Evolutionary conservation across 2,888 invertebrate species (phyloP), one percentile per base, ranked within the genome.

Genomic region (Lasioglossum marginatum): DNA sequence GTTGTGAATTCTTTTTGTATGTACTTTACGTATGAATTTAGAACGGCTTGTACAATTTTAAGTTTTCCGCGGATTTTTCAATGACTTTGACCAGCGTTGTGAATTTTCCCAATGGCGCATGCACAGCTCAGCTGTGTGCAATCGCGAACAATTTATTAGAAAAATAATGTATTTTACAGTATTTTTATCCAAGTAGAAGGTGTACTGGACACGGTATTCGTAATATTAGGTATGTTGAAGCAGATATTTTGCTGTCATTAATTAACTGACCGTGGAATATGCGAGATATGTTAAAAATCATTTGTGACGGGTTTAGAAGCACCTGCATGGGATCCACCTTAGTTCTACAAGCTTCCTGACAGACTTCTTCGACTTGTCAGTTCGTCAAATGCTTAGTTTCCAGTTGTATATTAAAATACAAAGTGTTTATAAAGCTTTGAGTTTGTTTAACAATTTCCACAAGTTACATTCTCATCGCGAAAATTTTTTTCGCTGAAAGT

Each of bases 51-150:
- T 71, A 80, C 45, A 40, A 79, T 75, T 88, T 83, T 74, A 81
- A 82, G 82, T 77, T 88, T 88, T 86, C 79, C 82, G 74, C 81
- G 68, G 77, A 71, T 81, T 86, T 85, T 68, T 86, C 77, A 71
- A 74, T 81, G 79, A 79, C 77, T 86, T 91, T 88, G 91, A 91
- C 86, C 86, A 88, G 85, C 91, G 92, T 90, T 89, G 93, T 91
- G 85, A 87, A 91, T 93, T 92, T 92, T 90, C 91, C 90, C 92
- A 94, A 94, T 95, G 94, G 95, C 94, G 94, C 93, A 93, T 91
- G 92, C 93, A 93, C 94, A 92, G 93, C 94, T 94, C 94, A 94
- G 94, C 94, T 94, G 94, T 94, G 93, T 92, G 90, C 89, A 81
- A 83, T 88, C 90, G 89, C 89, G 87, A 88, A 79, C 85, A 83